phyloP scores from a whole-genome alignment of 2,113 vertebrate species.

The Zosterops hypoxanthus region DNA sequence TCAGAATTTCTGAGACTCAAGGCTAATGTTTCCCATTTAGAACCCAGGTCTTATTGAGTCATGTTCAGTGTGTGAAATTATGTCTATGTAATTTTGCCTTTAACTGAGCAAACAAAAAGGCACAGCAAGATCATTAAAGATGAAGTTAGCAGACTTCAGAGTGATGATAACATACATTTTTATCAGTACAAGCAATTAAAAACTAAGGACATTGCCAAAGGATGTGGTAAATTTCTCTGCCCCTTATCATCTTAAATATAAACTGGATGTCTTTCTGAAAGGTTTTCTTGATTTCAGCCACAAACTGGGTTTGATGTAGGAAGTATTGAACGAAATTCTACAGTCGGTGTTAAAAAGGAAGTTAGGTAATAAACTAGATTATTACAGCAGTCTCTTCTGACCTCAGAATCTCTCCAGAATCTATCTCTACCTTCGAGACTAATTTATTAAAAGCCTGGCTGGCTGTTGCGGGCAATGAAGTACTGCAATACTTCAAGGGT shows the following conservation, averaged over 20 bases:
- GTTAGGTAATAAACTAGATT: conserved; percentile 24
- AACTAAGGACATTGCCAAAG: neutral
- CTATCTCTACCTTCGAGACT: conserved; percentile 22
- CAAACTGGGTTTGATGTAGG: neutral
- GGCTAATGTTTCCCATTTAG: neutral
- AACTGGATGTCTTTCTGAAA: neutral
- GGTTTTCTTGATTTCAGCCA: conserved; percentile 9
- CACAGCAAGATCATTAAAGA: neutral
- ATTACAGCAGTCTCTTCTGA: conserved; percentile 29
- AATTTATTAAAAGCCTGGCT: conserved; percentile 59
- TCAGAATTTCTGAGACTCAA: neutral
- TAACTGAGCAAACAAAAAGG: neutral
- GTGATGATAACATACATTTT: neutral
- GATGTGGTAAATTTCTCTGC: conserved; percentile 8
- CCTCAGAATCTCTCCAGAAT: conserved; percentile 39
- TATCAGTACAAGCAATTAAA: conserved; percentile 16
- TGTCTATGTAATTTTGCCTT: neutral
- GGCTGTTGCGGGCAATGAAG: neutral
- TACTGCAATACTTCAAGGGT: conserved; percentile 45
- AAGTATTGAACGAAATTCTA: neutral
- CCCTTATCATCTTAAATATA: neutral
- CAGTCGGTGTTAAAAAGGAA: conserved; percentile 10
- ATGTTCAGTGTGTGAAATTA: neutral
- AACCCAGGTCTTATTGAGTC: neutral
- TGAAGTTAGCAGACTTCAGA: neutral